A percentile compares a stretch with the other conserved stretches of the same genome.
Evolutionary conservation across 2,113 vertebrate genomes (phyloP).

Genomic region (Phalacrocorax carbo): DNA sequence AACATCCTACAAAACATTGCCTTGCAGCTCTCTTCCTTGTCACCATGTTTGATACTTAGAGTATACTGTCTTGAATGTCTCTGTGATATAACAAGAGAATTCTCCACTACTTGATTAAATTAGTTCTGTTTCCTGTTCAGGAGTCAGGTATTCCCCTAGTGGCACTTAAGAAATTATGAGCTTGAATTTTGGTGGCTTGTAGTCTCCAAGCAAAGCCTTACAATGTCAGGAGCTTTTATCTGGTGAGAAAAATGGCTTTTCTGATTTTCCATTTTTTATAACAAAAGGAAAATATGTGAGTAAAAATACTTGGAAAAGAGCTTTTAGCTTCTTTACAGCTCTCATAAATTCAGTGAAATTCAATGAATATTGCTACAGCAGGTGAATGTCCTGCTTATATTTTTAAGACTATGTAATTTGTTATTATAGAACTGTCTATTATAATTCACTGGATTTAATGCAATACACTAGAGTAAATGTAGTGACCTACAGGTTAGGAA

Average conservation of each 20-base stretch:
- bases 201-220: not conserved
- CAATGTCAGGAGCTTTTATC: not conserved
- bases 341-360: not conserved
- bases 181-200: not conserved
- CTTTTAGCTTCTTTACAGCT: not conserved
- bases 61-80: not conserved
- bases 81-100: not conserved
- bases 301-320: not conserved
- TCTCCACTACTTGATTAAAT: not conserved
- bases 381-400: not conserved
- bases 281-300: not conserved
- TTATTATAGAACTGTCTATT: not conserved
- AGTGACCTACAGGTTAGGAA: not conserved
- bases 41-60: not conserved
- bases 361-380: not conserved
- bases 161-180: not conserved
- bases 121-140: not conserved
- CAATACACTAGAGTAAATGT: not conserved
- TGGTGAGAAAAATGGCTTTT: not conserved
- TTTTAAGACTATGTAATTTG: not conserved
- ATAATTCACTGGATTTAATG: not conserved
- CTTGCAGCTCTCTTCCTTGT: not conserved
- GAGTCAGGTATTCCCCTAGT: not conserved
- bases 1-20: not conserved
- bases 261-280: not conserved